Base-by-base conservation (phyloP, 2,113 vertebrate species). In the Microtus pennsylvanicus region DNA sequence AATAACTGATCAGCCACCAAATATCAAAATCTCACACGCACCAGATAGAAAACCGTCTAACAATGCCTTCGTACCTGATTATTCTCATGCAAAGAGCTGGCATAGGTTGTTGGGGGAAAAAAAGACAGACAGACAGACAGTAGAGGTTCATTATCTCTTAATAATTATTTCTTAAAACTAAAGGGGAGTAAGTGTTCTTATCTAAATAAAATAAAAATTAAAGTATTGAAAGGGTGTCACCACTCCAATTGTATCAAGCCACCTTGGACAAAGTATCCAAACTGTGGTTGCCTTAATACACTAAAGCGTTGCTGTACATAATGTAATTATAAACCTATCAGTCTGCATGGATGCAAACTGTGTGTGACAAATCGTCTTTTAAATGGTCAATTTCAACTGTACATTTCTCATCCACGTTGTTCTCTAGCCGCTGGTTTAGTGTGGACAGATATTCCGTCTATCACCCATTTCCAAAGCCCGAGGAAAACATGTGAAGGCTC, bases 231-330 rank as follows among this genome's bases (percentile, higher is more conserved):
- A 99, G 98, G 98, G 97, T 98, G 98, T 98, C 98, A 98, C 98
- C 98, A 98, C 98, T 99, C 97, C 98, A 98, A 97, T 98, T 98
- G 72, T 98, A 98, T 98, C 97, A 98, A 98, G 98, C 98, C 98
- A 98, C 98, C 98, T 98, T 98, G 98, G 98, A 99, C 98, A 98
- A 98, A 99, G 99, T 98, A 98, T 99, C 99, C 99, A 99, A 99
- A 99, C 98, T 99, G 99, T 99, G 98, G 99, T 99, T 99, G 98
- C 98, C 98, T 99, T 99, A 99, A 99, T 99, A 98, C 98, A 98
- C 96, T 98, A 96, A 98, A 98, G 98, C 97, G 72, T 98, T 98
- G 98, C 99, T 99, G 99, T 99, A 99, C 98, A 99, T 99, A 99
- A 98, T 99, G 99, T 99, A 99, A 99, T 98, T 99, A 98, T 98